Evolutionary conservation across 92 coral and sea anemone species (phyloP), one percentile per base, ranked within the genome.

Genomic region (Ricordea florida): DNA sequence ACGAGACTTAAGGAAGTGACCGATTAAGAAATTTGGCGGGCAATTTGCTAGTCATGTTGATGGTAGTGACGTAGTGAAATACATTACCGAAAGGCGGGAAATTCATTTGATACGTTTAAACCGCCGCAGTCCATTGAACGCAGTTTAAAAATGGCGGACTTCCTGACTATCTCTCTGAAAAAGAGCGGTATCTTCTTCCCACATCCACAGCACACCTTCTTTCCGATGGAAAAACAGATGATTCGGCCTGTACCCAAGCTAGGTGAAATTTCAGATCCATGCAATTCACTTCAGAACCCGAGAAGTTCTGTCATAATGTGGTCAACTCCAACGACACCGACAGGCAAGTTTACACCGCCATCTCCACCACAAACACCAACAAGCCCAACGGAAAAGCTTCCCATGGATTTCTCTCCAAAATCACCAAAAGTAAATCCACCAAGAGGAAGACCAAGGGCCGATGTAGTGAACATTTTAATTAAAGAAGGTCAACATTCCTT

Each of bases 141-240:
- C 61, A 24, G 50, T 94, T 94, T 94, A 94, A 94, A 94, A 85
- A 94, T 94, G 98, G 98, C 98, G 86, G 97, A 92, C 70, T 87
- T 91, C 75, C 72, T 91, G 64, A 79, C 87, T 53, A 90, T 90
- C 74, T 89, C 92, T 63, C 82, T 92, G 49, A 89, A 92, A 47
- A 94, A 92, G 78, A 89, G 91, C 52, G 90, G 87, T 35, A 92
- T 83, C 69, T 78, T 79, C 87, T 91, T 87, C 88, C 97, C 97
- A 1, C 92, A 91, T 37, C 90, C 90, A 8, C 90, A 86, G 9
- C 87, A 80, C 33, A 83, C 78, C 80, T 59, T 79, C 55, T 91
- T 91, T 69, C 78, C 85, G 10, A 73, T 83, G 56, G 80, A 82
- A 13, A 88, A 91, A 57, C 57, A 82, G 71, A 75, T 87, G 25